Evolutionary conservation across 1,140 invertebrate species (phyloP).

Genomic region (Pinna nobilis): DNA sequence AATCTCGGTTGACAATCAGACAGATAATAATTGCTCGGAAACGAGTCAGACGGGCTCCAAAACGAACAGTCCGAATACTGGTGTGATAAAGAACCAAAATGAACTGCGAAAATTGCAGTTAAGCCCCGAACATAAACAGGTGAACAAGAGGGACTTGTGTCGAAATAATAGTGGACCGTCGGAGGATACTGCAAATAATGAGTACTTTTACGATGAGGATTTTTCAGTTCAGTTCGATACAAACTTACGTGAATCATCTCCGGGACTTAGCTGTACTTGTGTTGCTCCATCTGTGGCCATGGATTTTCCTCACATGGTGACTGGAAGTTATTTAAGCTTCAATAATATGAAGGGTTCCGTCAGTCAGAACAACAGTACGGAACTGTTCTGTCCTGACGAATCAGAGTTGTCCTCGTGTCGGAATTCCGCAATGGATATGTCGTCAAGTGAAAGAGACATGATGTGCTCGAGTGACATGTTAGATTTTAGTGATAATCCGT

Average conservation of each 20-base stretch:
- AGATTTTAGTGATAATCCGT: constrained; percentile 66
- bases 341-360: constrained; percentile 47
- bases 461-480: constrained; percentile 71
- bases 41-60: neutral
- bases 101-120: constrained; percentile 32
- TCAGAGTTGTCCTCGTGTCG: constrained; percentile 64
- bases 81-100: constrained; percentile 25
- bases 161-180: constrained; percentile 24
- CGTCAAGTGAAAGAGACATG: constrained; percentile 68
- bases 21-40: neutral
- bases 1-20: neutral
- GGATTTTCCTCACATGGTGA: constrained; percentile 63
- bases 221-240: constrained; percentile 70
- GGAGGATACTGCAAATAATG: constrained; percentile 60
- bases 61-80: constrained; percentile 13
- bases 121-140: constrained; percentile 31
- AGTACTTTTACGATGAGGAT: constrained; percentile 71
- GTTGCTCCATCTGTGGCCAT: constrained; percentile 30
- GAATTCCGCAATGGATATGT: constrained; percentile 67
- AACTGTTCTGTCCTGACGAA: constrained; percentile 58
- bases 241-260: constrained; percentile 58
- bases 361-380: constrained; percentile 1
- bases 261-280: constrained; percentile 32
- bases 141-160: neutral
- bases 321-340: constrained; percentile 66